A percentile compares a stretch with the other conserved stretches of the same genome.
Conservation (phyloP, 2,113 vertebrate species). For the Hippolais icterina region DNA sequence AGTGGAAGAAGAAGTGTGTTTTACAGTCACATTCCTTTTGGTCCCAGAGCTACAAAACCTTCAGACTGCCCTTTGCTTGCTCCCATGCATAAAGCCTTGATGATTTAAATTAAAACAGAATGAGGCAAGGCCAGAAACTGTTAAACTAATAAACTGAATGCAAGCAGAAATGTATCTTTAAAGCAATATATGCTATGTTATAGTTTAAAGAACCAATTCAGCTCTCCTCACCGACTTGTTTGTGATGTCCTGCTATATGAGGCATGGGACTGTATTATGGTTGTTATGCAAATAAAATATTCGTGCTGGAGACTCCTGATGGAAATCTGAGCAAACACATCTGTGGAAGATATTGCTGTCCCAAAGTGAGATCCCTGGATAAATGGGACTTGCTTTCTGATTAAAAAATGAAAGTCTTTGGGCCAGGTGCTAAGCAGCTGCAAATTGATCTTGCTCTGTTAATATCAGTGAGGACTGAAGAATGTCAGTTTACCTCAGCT, state of each 20-base stretch:
- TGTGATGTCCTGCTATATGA: background rate
- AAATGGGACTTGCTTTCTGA: background rate
- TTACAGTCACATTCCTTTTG: slow-evolving; percentile 42
- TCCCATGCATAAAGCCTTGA: background rate
- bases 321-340: slow-evolving; percentile 23
- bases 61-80: slow-evolving; percentile 18
- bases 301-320: background rate
- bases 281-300: slow-evolving; percentile 22
- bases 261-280: background rate
- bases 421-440: slow-evolving; percentile 44
- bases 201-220: background rate
- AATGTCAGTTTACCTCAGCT: slow-evolving; percentile 20
- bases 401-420: slow-evolving; percentile 25
- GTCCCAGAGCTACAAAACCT: slow-evolving; percentile 35
- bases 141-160: slow-evolving; percentile 26
- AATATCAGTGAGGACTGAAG: background rate
- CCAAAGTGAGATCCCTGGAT: background rate
- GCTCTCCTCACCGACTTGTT: background rate
- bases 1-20: background rate
- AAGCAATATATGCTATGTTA: background rate
- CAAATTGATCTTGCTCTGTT: slow-evolving; percentile 11
- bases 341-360: slow-evolving; percentile 15
- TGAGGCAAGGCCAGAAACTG: background rate
- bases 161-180: background rate
- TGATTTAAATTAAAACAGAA: slow-evolving; percentile 39